Base-by-base conservation (phyloP, 2,888 invertebrate species). In the Ypsolopha scabrella region DNA sequence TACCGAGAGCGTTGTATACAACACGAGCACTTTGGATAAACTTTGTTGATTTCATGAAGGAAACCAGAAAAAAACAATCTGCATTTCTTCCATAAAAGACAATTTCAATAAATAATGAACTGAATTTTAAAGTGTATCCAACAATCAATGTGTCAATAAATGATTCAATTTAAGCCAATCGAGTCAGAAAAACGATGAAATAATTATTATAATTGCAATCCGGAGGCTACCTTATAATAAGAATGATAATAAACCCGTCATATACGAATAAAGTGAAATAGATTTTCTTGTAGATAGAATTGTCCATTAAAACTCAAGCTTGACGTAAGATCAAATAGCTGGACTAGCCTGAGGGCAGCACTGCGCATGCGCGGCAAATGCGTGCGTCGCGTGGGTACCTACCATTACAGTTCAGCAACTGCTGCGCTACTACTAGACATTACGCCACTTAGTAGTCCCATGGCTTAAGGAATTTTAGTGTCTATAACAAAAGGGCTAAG, bases 341-440 rank as follows among this genome's bases (percentile, higher is more conserved):
- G 38, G 38, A 4, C 45, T 45, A 45, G 45, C 33, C 45, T 34
- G 38, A 6, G 38, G 38, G 38, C 9, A 38, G 38, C 38, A 38
- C 7, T 8, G 2, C 8, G 38, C 38, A n/a, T 38, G 38, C 38
- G 38, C 38, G 8, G 9, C 37, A 68, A 70, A 75, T 70, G 75
- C 67, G 66, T 65, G 65, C 72, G 82, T 85, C 83, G 85, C 85
- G 85, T 86, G 85, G 85, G 78, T 75, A 72, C 64, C 63, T 62
- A 73, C 83, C 80, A 85, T 85, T 82, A 86, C 77, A 67, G 61
- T 67, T 61, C 70, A 68, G 68, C 70, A 67, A 61, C 64, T 50
- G 63, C 61, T 65, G 67, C 61, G 80, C 81, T 82, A 80, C 83
- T 77, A 82, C 75, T 75, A 24, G 24, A 4, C 24, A 24, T 24